These are phyloP conservation scores for Lepidochitona cinerea DNA, from an alignment of 2,888 invertebrate species.

Conservation along the genomic window DNA sequence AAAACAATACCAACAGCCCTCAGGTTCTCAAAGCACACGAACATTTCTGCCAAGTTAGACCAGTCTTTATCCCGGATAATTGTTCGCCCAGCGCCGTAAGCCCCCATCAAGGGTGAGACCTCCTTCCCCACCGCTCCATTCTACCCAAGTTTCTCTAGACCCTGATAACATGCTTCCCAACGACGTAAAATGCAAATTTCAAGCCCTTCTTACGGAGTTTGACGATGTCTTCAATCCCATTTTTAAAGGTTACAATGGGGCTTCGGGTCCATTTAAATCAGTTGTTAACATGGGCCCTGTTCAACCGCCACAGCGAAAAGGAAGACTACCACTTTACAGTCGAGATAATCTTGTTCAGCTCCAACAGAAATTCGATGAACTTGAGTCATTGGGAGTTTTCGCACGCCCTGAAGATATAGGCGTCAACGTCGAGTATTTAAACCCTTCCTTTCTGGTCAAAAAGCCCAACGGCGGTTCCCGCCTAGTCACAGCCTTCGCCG, in stretches of 20 bases:
- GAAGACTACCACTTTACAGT: slow-evolving; percentile 36
- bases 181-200: slow-evolving; percentile 13
- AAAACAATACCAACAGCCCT: slow-evolving; percentile 19
- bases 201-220: slow-evolving; percentile 9
- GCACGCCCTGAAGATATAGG: slow-evolving; percentile 29
- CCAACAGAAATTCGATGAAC: slow-evolving; percentile 38
- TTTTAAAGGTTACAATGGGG: slow-evolving; percentile 34
- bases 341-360: slow-evolving; percentile 32
- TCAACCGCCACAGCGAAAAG: slow-evolving; percentile 41
- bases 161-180: slow-evolving; percentile 23
- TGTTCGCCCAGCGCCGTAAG: too few species aligned
- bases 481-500: slow-evolving; percentile 35
- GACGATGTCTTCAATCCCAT: slow-evolving; percentile 32
- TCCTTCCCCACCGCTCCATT: too few species aligned
- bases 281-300: slow-evolving; percentile 42
- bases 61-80: slow-evolving; percentile 17
- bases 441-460: slow-evolving; percentile 43
- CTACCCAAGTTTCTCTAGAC: slow-evolving; percentile 17
- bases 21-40: slow-evolving; percentile 16
- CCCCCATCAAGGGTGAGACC: too few species aligned
- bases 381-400: slow-evolving; percentile 38
- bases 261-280: slow-evolving; percentile 34
- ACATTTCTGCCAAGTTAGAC: slow-evolving; percentile 26
- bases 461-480: slow-evolving; percentile 31
- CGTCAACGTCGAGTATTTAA: slow-evolving; percentile 37